Percentiles rank a stretch among this genome's conserved stretches.
phyloP scores from a whole-genome alignment of 35 echinoderm and acorn worm genomes.

The Stichopus chloronotus region DNA sequence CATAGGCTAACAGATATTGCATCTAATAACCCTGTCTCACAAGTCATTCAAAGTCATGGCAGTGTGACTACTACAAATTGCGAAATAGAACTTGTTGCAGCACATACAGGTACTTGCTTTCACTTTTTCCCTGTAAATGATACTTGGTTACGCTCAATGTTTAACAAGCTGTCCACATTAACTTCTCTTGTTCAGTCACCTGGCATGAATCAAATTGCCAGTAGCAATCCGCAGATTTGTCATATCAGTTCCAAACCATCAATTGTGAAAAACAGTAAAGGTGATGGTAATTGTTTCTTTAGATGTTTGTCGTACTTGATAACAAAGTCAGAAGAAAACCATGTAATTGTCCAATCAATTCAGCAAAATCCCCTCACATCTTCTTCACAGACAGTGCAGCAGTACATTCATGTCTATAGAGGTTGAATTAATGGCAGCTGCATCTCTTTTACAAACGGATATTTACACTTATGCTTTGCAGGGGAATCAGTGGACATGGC shows the following conservation, averaged over 20 bases:
- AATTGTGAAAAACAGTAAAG: not conserved
- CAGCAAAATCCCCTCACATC: not conserved
- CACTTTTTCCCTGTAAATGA: slow-evolving; percentile 32
- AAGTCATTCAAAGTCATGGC: not conserved
- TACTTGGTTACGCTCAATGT: not conserved
- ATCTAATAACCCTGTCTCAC: not conserved
- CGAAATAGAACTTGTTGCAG: not conserved
- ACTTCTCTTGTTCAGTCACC: not conserved
- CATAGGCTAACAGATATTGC: not conserved
- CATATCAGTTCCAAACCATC: not conserved
- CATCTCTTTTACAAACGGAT: not conserved
- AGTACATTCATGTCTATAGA: not conserved
- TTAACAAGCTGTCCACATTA: not conserved
- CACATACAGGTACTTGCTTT: not conserved
- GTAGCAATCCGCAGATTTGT: not conserved
- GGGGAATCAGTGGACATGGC: not conserved
- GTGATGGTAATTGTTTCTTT: no score
- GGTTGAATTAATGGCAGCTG: not conserved
- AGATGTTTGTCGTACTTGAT: not conserved
- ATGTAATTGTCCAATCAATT: not conserved
- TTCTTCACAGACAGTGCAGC: not conserved
- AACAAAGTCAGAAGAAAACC: slow-evolving; percentile 18
- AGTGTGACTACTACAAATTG: not conserved
- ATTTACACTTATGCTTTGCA: slow-evolving; percentile 27
- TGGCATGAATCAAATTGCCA: not conserved